phyloP scores from a whole-genome alignment of 2,113 vertebrate species.

The Plectropomus leopardus region DNA sequence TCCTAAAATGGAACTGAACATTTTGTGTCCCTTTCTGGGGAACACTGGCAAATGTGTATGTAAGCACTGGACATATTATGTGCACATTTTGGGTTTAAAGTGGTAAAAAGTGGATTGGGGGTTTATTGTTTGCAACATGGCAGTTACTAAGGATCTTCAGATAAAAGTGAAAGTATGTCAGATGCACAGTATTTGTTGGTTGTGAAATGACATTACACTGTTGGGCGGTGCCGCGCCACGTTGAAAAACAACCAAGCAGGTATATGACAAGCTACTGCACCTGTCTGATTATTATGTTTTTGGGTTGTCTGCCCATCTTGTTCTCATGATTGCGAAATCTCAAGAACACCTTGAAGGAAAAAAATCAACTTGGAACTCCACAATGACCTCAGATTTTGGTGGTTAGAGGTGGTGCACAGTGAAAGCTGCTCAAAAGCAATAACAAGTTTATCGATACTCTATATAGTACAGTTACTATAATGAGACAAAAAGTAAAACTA shows the following conservation, averaged over 20 bases:
- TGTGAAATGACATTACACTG: neutral
- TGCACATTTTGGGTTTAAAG: neutral
- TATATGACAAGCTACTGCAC: neutral
- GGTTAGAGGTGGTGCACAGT: no score
- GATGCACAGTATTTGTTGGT: neutral
- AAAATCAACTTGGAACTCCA: no score
- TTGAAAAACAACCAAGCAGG: no score
- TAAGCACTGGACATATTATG: neutral
- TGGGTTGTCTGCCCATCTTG: no score
- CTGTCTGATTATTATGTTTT: neutral
- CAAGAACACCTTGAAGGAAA: no score
- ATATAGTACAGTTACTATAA: neutral
- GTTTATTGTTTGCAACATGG: neutral
- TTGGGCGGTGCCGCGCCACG: neutral
- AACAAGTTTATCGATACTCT: neutral
- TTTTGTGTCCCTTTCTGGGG: neutral
- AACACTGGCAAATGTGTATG: neutral
- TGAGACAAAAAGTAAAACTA: neutral
- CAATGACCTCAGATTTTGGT: no score
- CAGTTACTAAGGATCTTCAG: neutral
- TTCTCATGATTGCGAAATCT: no score
- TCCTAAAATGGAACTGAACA: slow-evolving; percentile 24
- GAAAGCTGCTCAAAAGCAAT: neutral
- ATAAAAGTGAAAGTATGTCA: neutral
- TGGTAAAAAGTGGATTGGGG: neutral